A percentile compares a stretch with the other conserved stretches of the same genome.
Conservation (phyloP, 64 coral and sea anemone genomes). For the Montipora capricornis region DNA sequence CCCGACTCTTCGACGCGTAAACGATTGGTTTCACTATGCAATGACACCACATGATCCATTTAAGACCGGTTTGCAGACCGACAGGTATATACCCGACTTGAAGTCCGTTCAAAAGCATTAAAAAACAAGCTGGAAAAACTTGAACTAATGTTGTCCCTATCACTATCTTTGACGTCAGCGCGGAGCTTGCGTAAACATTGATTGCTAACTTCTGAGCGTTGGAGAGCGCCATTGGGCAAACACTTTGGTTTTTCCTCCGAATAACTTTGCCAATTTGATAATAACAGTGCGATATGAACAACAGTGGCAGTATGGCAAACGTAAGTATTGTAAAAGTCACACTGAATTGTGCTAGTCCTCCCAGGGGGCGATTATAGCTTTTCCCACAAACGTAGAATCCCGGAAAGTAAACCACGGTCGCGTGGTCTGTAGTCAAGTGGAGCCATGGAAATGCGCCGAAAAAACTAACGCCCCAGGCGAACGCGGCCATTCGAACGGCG, state of each 20-base stretch:
- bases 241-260: neutral
- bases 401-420: conserved; percentile 50
- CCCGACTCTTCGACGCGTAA: conserved; percentile 45
- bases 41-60: conserved; percentile 93
- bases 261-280: conserved; percentile 65
- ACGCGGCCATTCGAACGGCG: conserved; percentile 22
- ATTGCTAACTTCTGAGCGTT: conserved; percentile 70
- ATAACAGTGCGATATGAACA: conserved; percentile 69
- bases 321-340: neutral
- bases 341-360: conserved; percentile 6
- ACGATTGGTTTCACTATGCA: conserved; percentile 85
- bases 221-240: conserved; percentile 60
- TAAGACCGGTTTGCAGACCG: conserved; percentile 46
- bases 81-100: conserved; percentile 49
- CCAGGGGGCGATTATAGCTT: conserved; percentile 54
- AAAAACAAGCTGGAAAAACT: conserved; percentile 92
- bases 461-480: conserved; percentile 57
- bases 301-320: conserved; percentile 61
- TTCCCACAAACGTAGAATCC: conserved; percentile 86
- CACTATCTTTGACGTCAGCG: conserved; percentile 77
- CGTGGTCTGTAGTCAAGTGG: conserved; percentile 44
- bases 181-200: conserved; percentile 74
- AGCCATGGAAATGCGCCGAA: conserved; percentile 72
- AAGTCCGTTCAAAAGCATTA: conserved; percentile 81
- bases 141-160: conserved; percentile 80